Conservation (phyloP, 1,140 invertebrate species). For the Hestina assimilis region DNA sequence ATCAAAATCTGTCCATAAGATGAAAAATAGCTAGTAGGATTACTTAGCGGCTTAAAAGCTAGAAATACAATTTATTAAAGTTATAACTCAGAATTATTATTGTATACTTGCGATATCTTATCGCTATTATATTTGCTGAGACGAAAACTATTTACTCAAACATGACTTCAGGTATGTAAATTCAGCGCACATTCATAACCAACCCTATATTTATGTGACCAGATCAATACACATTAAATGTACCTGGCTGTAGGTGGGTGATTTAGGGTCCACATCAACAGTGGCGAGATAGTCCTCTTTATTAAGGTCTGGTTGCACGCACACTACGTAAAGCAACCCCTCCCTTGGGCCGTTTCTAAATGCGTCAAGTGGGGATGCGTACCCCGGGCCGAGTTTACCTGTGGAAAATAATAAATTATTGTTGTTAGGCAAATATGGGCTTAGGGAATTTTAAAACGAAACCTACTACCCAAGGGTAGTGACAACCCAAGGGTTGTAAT, state of each 20-base stretch:
- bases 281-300: constrained; percentile 94
- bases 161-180: too few relatives aligned
- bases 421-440: constrained; percentile 13
- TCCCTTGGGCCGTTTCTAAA: constrained; percentile 89
- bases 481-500: neutral
- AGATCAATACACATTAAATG: too few relatives aligned
- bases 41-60: too few relatives aligned
- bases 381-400: constrained; percentile 84
- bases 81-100: too few relatives aligned
- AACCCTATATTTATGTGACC: too few relatives aligned
- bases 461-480: neutral
- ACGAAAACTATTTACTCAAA: too few relatives aligned
- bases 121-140: too few relatives aligned
- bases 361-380: constrained; percentile 87
- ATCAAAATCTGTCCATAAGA: too few relatives aligned
- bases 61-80: too few relatives aligned
- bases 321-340: constrained; percentile 92
- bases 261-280: constrained; percentile 93
- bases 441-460: constrained; percentile 17
- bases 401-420: constrained; percentile 30
- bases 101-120: too few relatives aligned
- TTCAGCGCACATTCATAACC: too few relatives aligned
- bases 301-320: constrained; percentile 85
- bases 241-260: constrained; percentile 92
- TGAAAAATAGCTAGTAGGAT: too few relatives aligned